A percentile compares a stretch with the other conserved stretches of the same genome.
Evolutionary conservation across 2,888 invertebrate genomes (phyloP).

Genomic region (Sinohyriopsis cumingii): DNA sequence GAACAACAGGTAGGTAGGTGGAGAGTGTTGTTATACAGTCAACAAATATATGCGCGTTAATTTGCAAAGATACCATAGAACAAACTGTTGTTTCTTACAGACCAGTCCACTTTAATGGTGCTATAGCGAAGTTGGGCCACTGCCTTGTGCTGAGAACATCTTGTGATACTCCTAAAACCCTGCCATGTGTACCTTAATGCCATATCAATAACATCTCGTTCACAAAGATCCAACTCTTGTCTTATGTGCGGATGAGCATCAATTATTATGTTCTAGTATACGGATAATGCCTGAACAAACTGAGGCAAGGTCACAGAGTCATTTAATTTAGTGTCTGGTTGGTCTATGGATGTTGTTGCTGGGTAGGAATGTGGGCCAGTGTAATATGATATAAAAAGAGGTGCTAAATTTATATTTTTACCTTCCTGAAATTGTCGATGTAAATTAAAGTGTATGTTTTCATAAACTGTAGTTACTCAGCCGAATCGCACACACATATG

Average conservation of each 20-base stretch:
- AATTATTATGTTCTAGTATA: conserved; percentile 20
- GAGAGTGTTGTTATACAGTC: too few species aligned
- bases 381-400: conserved; percentile 10
- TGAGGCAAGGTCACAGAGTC: conserved; percentile 3
- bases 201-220: too few species aligned
- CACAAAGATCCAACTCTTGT: too few species aligned
- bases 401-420: conserved; percentile 16
- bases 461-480: conserved; percentile 13
- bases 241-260: conserved; percentile 1
- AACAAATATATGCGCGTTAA: too few species aligned
- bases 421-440: conserved; percentile 13
- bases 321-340: conserved; percentile 2
- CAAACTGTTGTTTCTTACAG: too few species aligned
- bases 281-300: conserved; percentile 19
- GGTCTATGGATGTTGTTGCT: not conserved
- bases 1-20: too few species aligned
- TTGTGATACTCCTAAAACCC: too few species aligned
- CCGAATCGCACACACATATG: not conserved
- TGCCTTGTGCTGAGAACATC: too few species aligned
- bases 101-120: too few species aligned
- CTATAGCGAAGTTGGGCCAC: too few species aligned
- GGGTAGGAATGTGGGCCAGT: not conserved
- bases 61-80: too few species aligned
- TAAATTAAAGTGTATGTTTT: conserved; percentile 7
- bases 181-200: too few species aligned